These are phyloP conservation scores for Neocloeon triangulifer DNA, from an alignment of 1,140 invertebrate species.

Conservation along the genomic window DNA sequence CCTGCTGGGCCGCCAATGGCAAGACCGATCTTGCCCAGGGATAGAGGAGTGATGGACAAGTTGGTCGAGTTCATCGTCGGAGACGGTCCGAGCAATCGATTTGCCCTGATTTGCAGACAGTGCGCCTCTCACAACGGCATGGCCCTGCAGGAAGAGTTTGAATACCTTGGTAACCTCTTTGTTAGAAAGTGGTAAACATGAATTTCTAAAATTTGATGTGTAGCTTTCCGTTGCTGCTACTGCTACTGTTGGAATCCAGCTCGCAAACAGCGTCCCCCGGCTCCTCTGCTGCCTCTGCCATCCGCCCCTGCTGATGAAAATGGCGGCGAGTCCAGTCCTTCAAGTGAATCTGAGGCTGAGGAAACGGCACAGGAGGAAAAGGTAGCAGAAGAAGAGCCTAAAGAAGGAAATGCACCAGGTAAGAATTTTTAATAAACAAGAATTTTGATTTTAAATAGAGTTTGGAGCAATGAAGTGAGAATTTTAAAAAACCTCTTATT, in stretches of 20 bases:
- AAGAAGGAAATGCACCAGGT: no score
- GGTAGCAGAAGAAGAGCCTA: no score
- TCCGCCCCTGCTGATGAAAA: background rate
- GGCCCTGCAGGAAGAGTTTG: conserved; percentile 90
- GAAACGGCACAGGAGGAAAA: no score
- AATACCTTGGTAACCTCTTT: conserved; percentile 46
- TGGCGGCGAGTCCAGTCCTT: background rate
- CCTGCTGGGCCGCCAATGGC: conserved; percentile 15
- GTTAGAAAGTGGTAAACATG: conserved; percentile 6
- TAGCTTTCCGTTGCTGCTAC: conserved; percentile 74
- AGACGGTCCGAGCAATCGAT: conserved; percentile 84
- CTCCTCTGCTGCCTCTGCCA: conserved; percentile 24
- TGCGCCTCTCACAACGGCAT: conserved; percentile 93
- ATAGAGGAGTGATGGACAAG: conserved; percentile 54
- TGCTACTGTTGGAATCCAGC: conserved; percentile 65
- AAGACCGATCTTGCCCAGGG: conserved; percentile 29
- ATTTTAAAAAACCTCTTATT: no score
- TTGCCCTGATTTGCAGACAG: conserved; percentile 77
- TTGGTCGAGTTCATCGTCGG: conserved; percentile 85
- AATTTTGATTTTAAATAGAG: no score
- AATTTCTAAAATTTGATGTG: no score
- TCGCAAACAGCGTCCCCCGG: conserved; percentile 51
- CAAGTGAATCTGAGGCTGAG: background rate
- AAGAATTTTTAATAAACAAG: no score
- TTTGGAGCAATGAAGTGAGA: no score